A percentile compares a stretch with the other conserved stretches of the same genome.
Evolutionary conservation across 2,797 vertebrate species (phyloP).

Genomic region (Syndactyla subalaris): DNA sequence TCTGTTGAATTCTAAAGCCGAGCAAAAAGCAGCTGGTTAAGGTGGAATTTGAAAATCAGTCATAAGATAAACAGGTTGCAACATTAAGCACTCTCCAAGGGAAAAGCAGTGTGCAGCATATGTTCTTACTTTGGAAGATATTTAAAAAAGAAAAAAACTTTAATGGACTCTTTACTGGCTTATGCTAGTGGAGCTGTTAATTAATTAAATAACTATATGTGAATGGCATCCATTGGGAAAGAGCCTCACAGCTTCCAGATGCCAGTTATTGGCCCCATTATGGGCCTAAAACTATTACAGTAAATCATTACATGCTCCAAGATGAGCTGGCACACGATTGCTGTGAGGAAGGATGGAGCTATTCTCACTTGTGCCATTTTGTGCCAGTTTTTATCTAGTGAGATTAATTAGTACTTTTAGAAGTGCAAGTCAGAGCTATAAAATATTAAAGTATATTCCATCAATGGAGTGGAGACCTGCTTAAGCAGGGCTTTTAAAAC

Average conservation of each 20-base stretch:
- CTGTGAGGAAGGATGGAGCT: slow-evolving; percentile 57
- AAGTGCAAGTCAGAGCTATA: slow-evolving; percentile 66
- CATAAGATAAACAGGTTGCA: slow-evolving; percentile 70
- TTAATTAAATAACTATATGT: slow-evolving; percentile 74
- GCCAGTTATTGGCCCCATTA: slow-evolving; percentile 69
- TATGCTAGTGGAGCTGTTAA: slow-evolving; percentile 61
- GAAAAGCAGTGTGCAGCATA: slow-evolving; percentile 53
- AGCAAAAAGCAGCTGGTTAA: slow-evolving; percentile 59
- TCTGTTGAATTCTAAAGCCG: background rate
- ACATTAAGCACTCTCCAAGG: slow-evolving; percentile 44
- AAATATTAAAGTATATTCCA: slow-evolving; percentile 65
- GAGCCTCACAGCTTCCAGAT: slow-evolving; percentile 73
- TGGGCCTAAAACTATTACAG: slow-evolving; percentile 63
- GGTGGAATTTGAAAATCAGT: slow-evolving; percentile 60
- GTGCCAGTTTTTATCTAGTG: slow-evolving; percentile 72
- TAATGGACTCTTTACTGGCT: slow-evolving; percentile 46
- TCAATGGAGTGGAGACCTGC: slow-evolving; percentile 15
- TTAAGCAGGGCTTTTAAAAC: slow-evolving; percentile 47
- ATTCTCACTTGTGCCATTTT: slow-evolving; percentile 65
- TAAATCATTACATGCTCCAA: slow-evolving; percentile 64
- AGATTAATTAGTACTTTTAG: slow-evolving; percentile 78
- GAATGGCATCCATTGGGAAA: slow-evolving; percentile 68
- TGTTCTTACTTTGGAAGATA: slow-evolving; percentile 62
- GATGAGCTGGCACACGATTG: slow-evolving; percentile 58
- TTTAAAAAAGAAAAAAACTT: background rate